Evolutionary conservation across 2,113 vertebrate genomes (phyloP), one percentile per base, ranked within the genome.

Genomic region (Xiphophorus maculatus): DNA sequence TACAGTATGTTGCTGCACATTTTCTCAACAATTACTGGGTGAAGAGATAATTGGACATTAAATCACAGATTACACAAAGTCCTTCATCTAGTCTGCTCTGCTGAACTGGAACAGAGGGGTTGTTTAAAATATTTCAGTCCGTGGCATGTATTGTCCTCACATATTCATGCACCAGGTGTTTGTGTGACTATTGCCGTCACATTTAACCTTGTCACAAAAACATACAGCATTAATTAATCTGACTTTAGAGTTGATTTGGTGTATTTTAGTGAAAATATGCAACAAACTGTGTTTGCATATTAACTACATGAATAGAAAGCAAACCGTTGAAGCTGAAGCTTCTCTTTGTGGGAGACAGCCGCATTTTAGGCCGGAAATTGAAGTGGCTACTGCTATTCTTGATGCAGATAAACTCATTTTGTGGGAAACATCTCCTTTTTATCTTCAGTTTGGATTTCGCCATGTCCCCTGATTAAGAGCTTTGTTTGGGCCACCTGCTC

Each of bases 401-500:
- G 13, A 28, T 73, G 63, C 69, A 69, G 80, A 54, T 33, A 35
- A 66, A 77, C 70, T 71, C 75, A 62, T 80, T 42, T 25, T 66
- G 85, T 58, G 17, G 22, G 71, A 69, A 32, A 7, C 29, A 22
- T 30, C 66, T 7, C 63, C 77, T n/a, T 84, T 87, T 81, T n/a
- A 58, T n/a, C 22, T 58, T 73, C 51, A 73, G 42, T 60, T 54
- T 67, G 62, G 74, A 61, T 68, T 84, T 83, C 72, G 88, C 84
- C 83, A 73, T 33, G 66, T 86, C 2, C 72, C 75, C 76, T 84
- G 81, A 91, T 90, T 75, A 89, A 84, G 84, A 82, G 87, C 72
- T 81, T 75, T 81, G 80, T 70, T 32, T 62, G 74, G 64, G 76
- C 87, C 91, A 90, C 85, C 87, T 90, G 91, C 65, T 81, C 80